phyloP scores from a whole-genome alignment of 2,888 invertebrate species.

The Ormyrus rosae region DNA sequence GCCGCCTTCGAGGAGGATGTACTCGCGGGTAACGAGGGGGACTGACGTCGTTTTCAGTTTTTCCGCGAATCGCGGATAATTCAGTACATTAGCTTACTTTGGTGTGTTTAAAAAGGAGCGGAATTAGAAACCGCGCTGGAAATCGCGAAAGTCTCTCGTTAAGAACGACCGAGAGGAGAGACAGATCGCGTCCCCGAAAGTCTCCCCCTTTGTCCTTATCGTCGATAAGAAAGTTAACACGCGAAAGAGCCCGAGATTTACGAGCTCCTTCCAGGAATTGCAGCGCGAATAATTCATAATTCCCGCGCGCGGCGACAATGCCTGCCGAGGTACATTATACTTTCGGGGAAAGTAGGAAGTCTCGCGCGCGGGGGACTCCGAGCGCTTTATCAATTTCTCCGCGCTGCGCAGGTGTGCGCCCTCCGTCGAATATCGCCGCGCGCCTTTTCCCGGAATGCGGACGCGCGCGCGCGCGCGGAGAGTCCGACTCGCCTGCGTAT shows the following conservation, averaged over 20 bases:
- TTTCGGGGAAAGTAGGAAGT: conserved; percentile 32
- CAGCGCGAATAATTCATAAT: conserved; percentile 38
- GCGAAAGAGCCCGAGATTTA: conserved; percentile 17
- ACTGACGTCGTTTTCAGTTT: no score
- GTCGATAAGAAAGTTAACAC: conserved; percentile 7
- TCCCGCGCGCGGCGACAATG: not conserved
- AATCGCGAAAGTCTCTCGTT: not conserved
- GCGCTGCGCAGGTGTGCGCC: conserved; percentile 19
- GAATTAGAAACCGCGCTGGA: not conserved
- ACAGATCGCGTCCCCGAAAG: not conserved
- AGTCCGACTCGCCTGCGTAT: no score
- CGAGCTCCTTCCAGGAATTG: conserved; percentile 5
- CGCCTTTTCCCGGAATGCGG: conserved; percentile 19
- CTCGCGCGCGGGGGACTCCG: not conserved
- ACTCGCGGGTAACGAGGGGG: no score
- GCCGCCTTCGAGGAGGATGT: not conserved
- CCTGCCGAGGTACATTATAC: not conserved
- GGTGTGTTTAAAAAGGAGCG: not conserved
- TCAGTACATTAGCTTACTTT: no score
- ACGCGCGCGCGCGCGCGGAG: not conserved
- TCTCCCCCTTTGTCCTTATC: conserved; percentile 9
- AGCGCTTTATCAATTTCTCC: conserved; percentile 27
- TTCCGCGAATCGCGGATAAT: no score
- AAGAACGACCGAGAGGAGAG: not conserved
- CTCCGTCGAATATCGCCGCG: not conserved